Evolutionary conservation across 1,140 invertebrate species (phyloP).

Genomic region (Stenopsyche tienmushanensis): DNA sequence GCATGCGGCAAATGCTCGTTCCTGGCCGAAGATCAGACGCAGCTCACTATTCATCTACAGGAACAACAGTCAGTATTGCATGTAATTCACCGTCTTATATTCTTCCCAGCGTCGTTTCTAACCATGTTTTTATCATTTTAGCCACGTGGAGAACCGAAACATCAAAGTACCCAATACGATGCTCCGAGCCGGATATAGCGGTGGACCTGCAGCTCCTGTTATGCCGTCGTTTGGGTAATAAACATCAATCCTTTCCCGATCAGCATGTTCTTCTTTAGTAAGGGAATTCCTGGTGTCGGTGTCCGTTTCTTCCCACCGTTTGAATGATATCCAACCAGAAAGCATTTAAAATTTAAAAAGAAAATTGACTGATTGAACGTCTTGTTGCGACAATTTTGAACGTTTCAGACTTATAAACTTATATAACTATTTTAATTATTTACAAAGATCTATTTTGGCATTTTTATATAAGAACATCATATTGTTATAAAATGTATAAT

Average conservation of each 20-base stretch:
- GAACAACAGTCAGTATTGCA: constrained; percentile 62
- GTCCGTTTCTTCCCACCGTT: neutral
- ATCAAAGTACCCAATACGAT: constrained; percentile 51
- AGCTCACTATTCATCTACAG: constrained; percentile 74
- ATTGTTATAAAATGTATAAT: too few relatives aligned
- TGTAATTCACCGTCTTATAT: neutral
- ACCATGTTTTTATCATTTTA: constrained; percentile 41
- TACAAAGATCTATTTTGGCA: too few relatives aligned
- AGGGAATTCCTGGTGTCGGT: constrained; percentile 40
- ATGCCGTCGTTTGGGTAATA: constrained; percentile 40
- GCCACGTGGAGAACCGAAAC: constrained; percentile 53
- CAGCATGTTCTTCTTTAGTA: constrained; percentile 36
- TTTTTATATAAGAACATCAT: too few relatives aligned
- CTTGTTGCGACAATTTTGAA: too few relatives aligned
- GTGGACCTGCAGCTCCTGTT: constrained; percentile 29
- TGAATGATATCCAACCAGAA: neutral
- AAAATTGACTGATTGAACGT: too few relatives aligned
- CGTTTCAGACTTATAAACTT: too few relatives aligned
- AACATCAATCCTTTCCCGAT: constrained; percentile 20
- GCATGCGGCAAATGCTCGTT: constrained; percentile 85
- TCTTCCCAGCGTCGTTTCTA: neutral
- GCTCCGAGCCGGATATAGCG: constrained; percentile 36
- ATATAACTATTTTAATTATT: too few relatives aligned
- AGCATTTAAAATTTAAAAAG: too few relatives aligned
- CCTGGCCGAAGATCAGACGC: constrained; percentile 75